Conservation (phyloP, 2,888 invertebrate genomes). For the Molanna angustata region DNA sequence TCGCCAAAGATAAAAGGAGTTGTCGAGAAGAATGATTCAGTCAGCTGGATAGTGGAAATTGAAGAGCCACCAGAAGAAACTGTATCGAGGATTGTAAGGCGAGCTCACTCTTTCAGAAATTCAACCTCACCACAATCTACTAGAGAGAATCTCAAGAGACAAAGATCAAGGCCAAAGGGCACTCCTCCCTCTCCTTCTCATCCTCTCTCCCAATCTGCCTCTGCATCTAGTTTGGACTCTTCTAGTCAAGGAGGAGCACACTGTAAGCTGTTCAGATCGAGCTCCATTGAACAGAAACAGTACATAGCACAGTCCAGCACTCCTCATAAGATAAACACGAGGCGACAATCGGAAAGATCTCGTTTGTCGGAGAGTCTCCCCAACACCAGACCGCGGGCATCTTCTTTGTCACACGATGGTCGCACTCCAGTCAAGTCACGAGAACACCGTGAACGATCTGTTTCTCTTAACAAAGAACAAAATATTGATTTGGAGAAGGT, state of each 20-base stretch:
- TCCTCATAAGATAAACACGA: constrained; percentile 21
- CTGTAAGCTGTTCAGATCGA: constrained; percentile 29
- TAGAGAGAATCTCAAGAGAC: constrained; percentile 42
- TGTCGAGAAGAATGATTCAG: constrained; percentile 81
- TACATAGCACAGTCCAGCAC: constrained; percentile 18
- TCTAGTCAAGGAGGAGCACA: constrained; percentile 23
- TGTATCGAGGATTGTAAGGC: constrained; percentile 66
- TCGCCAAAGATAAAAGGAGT: constrained; percentile 79
- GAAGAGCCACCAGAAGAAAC: constrained; percentile 71
- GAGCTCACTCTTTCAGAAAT: constrained; percentile 63
- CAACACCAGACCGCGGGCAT: constrained; percentile 24
- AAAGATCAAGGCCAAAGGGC: constrained; percentile 41
- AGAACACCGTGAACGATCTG: constrained; percentile 8
- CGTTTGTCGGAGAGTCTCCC: constrained; percentile 15
- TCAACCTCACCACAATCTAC: constrained; percentile 41
- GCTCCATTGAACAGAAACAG: constrained; percentile 33
- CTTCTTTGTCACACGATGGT: constrained; percentile 34
- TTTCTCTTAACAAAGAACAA: constrained; percentile 16
- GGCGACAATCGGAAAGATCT: constrained; percentile 6
- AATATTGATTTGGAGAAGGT: constrained; percentile 20
- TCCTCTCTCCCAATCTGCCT: constrained; percentile 27
- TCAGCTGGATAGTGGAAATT: constrained; percentile 83
- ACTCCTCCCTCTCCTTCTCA: constrained; percentile 46
- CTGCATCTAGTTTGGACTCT: constrained; percentile 27
- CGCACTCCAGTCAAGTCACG: background rate